Conservation (phyloP, 2,797 vertebrate species). For the Alauda arvensis region DNA sequence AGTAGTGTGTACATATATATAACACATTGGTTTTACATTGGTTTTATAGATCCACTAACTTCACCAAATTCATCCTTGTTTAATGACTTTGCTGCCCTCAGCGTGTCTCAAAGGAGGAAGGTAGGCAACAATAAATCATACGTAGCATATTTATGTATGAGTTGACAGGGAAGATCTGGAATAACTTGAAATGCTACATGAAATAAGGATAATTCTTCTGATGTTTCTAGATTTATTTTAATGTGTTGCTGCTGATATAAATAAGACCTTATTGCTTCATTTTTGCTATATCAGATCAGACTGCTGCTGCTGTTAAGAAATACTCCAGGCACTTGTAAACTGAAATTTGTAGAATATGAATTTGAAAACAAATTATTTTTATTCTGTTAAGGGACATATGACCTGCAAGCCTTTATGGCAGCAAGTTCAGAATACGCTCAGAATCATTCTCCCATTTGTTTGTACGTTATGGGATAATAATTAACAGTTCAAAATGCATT, state of each 20-base stretch:
- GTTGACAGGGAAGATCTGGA: background rate
- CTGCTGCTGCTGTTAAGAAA: slow-evolving; percentile 1
- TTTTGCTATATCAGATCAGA: background rate
- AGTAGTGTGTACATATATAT: background rate
- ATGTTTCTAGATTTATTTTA: background rate
- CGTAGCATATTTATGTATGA: background rate
- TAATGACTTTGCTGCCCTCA: slow-evolving; percentile 97
- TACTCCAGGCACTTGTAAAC: background rate
- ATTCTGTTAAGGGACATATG: background rate
- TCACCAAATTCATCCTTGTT: slow-evolving; percentile 94
- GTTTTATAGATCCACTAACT: slow-evolving; percentile 87
- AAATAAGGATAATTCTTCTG: slow-evolving; percentile 1
- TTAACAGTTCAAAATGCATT: background rate
- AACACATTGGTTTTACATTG: slow-evolving; percentile 7
- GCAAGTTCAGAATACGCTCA: background rate
- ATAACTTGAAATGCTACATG: slow-evolving; percentile 7
- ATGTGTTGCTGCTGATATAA: background rate
- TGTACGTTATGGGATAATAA: background rate
- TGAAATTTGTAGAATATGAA: background rate
- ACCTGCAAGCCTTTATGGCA: background rate
- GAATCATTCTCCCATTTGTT: background rate
- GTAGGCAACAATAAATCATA: slow-evolving; percentile 71
- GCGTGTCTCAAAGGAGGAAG: slow-evolving; percentile 96
- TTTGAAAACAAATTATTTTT: background rate
- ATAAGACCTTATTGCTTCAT: background rate